A percentile compares a stretch with the other conserved stretches of the same genome.
These are phyloP conservation scores for Salarias fasciatus DNA, from an alignment of 2,797 vertebrate genomes.

Conservation along the genomic window DNA sequence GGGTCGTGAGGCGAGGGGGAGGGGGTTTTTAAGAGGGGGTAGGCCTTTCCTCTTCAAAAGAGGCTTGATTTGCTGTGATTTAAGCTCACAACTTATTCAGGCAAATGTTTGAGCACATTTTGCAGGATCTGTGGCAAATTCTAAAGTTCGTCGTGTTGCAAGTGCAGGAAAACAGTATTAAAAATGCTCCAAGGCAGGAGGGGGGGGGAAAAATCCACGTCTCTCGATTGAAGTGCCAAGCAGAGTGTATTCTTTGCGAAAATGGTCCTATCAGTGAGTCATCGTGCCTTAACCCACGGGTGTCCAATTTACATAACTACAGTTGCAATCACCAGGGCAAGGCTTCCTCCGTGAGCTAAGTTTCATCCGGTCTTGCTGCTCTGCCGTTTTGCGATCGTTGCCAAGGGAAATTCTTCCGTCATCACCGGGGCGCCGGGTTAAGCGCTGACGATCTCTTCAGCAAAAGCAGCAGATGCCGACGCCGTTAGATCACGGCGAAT, in stretches of 20 bases:
- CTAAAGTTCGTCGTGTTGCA: slow-evolving; percentile 33
- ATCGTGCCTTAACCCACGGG: slow-evolving; percentile 48
- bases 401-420: slow-evolving; percentile 38
- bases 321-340: slow-evolving; percentile 50
- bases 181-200: slow-evolving; percentile 41
- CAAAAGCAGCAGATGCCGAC: slow-evolving; percentile 36
- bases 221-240: slow-evolving; percentile 42
- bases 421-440: slow-evolving; percentile 14
- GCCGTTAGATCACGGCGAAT: too few relatives aligned
- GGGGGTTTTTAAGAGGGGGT: slow-evolving; percentile 14
- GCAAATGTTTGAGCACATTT: slow-evolving; percentile 51
- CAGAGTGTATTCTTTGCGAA: slow-evolving; percentile 43
- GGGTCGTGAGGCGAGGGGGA: neutral
- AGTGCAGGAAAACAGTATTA: slow-evolving; percentile 55
- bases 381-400: slow-evolving; percentile 11
- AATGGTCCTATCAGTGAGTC: slow-evolving; percentile 54
- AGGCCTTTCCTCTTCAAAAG: slow-evolving; percentile 61
- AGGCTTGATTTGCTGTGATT: slow-evolving; percentile 70
- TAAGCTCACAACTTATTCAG: slow-evolving; percentile 53
- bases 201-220: slow-evolving; percentile 46
- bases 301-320: slow-evolving; percentile 56
- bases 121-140: slow-evolving; percentile 55
- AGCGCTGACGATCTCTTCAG: slow-evolving; percentile 32
- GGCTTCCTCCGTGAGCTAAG: slow-evolving; percentile 32
- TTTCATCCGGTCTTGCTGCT: slow-evolving; percentile 43